phyloP scores from a whole-genome alignment of 2,888 invertebrate species.

The Cremastinae sp. region DNA sequence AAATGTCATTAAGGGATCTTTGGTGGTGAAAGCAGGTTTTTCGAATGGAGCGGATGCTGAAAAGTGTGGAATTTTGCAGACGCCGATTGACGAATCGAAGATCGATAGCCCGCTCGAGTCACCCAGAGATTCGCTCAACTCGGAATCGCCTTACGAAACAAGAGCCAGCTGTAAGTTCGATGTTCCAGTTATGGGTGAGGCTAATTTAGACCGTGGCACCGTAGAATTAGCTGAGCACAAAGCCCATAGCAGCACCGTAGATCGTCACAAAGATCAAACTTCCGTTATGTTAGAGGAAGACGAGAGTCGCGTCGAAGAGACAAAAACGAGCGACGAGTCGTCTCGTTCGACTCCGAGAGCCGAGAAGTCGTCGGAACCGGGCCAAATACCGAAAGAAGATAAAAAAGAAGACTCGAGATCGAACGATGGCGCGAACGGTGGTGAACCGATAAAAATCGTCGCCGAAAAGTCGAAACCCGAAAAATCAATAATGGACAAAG shows the following conservation, averaged over 20 bases:
- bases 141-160: conserved; percentile 49
- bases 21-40: conserved; percentile 58
- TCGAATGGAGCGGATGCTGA: conserved; percentile 69
- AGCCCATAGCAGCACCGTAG: conserved; percentile 76
- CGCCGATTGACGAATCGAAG: conserved; percentile 66
- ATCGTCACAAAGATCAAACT: conserved; percentile 65
- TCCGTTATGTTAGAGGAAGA: conserved; percentile 68
- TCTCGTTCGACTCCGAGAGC: conserved; percentile 19
- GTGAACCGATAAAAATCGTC: conserved; percentile 10
- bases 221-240: conserved; percentile 78
- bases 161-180: conserved; percentile 77
- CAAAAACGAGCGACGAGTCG: neutral
- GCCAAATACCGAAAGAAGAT: conserved; percentile 2
- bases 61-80: conserved; percentile 72
- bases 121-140: conserved; percentile 58
- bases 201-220: conserved; percentile 77
- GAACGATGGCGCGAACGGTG: conserved; percentile 30
- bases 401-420: conserved; percentile 4
- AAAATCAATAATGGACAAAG: conserved; percentile 69
- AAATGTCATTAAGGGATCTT: conserved; percentile 21
- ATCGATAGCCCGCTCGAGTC: conserved; percentile 59
- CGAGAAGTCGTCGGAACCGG: conserved; percentile 6
- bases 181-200: conserved; percentile 71
- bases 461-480: conserved; percentile 31
- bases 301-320: conserved; percentile 57